These are phyloP conservation scores for Excalfactoria chinensis DNA, from an alignment of 2,113 vertebrate species.

Conservation along the genomic window DNA sequence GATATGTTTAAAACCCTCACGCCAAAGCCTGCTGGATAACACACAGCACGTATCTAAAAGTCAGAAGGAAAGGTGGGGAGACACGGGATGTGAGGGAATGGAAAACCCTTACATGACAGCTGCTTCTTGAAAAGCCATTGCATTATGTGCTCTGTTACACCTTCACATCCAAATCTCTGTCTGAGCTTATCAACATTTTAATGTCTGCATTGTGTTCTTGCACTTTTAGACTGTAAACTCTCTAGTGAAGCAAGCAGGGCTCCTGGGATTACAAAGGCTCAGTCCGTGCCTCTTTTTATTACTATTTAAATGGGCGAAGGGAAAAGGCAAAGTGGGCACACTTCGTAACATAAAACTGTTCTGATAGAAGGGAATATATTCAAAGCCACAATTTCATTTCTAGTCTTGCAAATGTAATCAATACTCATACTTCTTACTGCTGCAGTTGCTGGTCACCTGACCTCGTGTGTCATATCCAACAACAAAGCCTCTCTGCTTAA, in stretches of 20 bases:
- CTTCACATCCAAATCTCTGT: neutral
- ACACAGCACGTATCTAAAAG: rapidly evolving
- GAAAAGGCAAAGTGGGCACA: neutral
- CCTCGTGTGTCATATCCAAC: conserved; percentile 93
- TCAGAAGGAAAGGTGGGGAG: neutral
- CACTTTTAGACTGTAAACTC: neutral
- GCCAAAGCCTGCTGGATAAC: neutral
- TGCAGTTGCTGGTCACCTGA: conserved; percentile 91
- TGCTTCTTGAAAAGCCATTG: neutral
- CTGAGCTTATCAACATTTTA: neutral
- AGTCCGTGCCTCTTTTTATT: neutral
- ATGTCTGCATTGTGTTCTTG: neutral
- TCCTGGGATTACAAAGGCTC: neutral
- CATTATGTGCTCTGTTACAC: rapidly evolving
- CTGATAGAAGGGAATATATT: neutral
- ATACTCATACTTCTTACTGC: conserved; percentile 87
- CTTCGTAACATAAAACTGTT: neutral
- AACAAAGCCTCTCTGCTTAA: conserved; percentile 89
- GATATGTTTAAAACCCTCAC: neutral
- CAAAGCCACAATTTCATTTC: conserved; percentile 22
- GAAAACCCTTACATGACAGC: neutral
- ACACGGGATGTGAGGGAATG: neutral
- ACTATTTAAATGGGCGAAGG: neutral
- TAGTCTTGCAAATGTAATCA: conserved; percentile 51
- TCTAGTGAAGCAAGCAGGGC: neutral